Evolutionary conservation across 92 coral and sea anemone genomes (phyloP), one percentile per base, ranked within the genome.

Genomic region (Heliopora coerulea): DNA sequence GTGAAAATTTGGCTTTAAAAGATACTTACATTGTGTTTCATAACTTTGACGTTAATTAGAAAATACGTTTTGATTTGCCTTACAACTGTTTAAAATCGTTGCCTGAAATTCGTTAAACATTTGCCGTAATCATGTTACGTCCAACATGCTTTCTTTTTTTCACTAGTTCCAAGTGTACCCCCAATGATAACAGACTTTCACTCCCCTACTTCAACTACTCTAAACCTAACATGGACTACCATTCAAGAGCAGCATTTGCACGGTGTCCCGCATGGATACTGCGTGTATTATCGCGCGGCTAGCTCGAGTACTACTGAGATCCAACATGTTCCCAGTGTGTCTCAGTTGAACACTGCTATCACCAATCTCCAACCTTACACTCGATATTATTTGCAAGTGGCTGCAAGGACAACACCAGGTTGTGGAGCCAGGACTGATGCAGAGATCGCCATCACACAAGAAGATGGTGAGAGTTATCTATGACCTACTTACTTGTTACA

Each of bases 181-280:
- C 89, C 89, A 1, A 34, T 56, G 12, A 86, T 62, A 25, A 15
- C 75, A 11, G 49, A 67, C 39, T 11, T 82, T 11, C 57, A 61
- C 27, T 59, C 77, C 3, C 68, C 59, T 7, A 68, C 31, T 29
- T 30, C 81, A 25, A 82, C 86, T 12, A 72, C 79, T n/a, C 21
- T 86, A 33, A 54, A 60, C 30, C 42, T 86, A 28, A 60, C 19
- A 15, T 86, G 89, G 89, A 74, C 52, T 39, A 74, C 79, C 10
- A 79, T 86, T 68, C 15, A 60, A n/a, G 65, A 56, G 42, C 70
- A 39, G 13, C 65, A 75, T 49, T 59, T 82, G 73, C 87, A 89
- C 15, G 96, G 96, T 15, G 69, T 84, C 58, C 64, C 66, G 1
- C 87, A 82, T 15, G 85, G 82, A 10, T 88, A 91, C 84, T 78